phyloP scores from a whole-genome alignment of 2,888 invertebrate genomes.

The Ophion slaviceki region DNA sequence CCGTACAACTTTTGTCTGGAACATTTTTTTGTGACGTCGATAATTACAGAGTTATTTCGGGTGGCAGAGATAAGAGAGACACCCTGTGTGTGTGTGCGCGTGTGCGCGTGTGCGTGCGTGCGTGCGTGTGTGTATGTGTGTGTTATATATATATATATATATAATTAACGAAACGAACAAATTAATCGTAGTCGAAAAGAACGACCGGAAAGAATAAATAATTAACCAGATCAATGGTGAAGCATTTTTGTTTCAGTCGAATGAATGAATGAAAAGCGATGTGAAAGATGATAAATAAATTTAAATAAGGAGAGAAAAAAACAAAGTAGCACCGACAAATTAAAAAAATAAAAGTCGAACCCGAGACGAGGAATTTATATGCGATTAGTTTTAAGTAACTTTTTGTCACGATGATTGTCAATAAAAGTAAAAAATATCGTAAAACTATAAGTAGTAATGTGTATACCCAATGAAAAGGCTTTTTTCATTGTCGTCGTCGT shows the following conservation, averaged over 20 bases:
- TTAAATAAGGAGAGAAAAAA: constrained; percentile 23
- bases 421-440: constrained; percentile 64
- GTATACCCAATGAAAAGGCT: constrained; percentile 55
- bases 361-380: constrained; percentile 67
- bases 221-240: not conserved
- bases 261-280: constrained; percentile 32
- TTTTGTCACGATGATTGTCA: constrained; percentile 80
- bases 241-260: constrained; percentile 8
- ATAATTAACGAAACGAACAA: constrained; percentile 18
- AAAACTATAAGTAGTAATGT: constrained; percentile 63
- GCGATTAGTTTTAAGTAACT: constrained; percentile 77
- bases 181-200: constrained; percentile 14
- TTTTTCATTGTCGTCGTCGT: constrained; percentile 52
- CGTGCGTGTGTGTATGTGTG: no score
- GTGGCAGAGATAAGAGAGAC: no score
- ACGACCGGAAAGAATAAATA: constrained; percentile 1
- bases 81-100: no score
- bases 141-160: no score
- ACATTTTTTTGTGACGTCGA: no score
- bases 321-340: constrained; percentile 22
- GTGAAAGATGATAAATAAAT: constrained; percentile 28
- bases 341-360: constrained; percentile 34
- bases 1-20: no score
- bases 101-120: no score
- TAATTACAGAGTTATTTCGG: no score